phyloP scores from a whole-genome alignment of 1,140 invertebrate genomes.

The Hirudo medicinalis region DNA sequence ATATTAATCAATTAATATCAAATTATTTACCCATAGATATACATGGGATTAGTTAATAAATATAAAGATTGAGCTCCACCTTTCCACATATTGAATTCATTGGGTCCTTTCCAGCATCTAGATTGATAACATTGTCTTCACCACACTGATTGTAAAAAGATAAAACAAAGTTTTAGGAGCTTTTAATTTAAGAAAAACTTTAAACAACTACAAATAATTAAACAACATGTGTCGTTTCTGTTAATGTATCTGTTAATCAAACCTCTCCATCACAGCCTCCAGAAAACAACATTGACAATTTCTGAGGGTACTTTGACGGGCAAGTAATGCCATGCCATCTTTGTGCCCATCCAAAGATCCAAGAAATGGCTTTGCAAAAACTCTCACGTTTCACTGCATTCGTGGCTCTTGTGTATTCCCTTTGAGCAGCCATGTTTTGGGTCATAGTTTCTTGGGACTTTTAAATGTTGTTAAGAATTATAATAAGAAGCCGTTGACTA shows the following conservation, averaged over 20 bases:
- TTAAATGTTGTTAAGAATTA: background rate
- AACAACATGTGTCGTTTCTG: background rate
- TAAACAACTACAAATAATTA: background rate
- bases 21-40: too few species aligned
- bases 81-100: constrained; percentile 56
- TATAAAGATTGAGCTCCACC: constrained; percentile 36
- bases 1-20: too few species aligned
- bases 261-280: constrained; percentile 89
- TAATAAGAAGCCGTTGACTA: background rate
- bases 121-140: constrained; percentile 79
- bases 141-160: constrained; percentile 49
- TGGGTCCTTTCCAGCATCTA: constrained; percentile 49
- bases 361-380: constrained; percentile 96
- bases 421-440: constrained; percentile 64
- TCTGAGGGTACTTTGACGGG: constrained; percentile 71
- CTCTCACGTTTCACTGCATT: constrained; percentile 88
- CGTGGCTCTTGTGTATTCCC: constrained; percentile 87
- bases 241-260: too few species aligned
- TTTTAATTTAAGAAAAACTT: constrained; percentile 11
- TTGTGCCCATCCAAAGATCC: constrained; percentile 83
- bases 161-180: background rate
- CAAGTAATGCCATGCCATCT: constrained; percentile 76
- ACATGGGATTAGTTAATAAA: constrained; percentile 25
- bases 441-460: constrained; percentile 86
- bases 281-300: constrained; percentile 64